phyloP scores from a whole-genome alignment of 2,113 vertebrate genomes.

The Dryoscopus gambensis region DNA sequence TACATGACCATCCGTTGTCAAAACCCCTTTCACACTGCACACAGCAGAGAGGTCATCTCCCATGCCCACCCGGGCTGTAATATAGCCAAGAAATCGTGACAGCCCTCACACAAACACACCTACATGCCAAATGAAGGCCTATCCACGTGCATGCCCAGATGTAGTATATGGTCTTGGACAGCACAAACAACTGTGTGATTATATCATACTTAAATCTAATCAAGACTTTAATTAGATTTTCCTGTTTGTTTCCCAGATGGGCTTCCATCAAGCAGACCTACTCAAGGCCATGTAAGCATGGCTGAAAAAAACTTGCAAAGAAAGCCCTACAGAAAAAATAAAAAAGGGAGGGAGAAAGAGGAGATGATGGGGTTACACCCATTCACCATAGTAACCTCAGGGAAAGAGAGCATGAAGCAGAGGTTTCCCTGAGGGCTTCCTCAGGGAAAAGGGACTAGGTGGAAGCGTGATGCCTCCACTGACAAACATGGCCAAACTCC shows the following conservation, averaged over 20 bases:
- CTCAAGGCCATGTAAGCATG: not conserved
- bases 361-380: not conserved
- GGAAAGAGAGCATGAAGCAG: not conserved
- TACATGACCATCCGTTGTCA: not conserved
- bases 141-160: not conserved
- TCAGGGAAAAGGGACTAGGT: not conserved
- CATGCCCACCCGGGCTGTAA: not conserved
- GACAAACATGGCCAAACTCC: not conserved
- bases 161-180: not conserved
- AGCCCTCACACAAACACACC: not conserved
- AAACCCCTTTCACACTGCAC: not conserved
- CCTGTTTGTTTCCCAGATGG: not conserved
- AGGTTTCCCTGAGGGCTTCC: not conserved
- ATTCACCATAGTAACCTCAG: not conserved
- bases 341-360: not conserved
- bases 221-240: not conserved
- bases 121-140: not conserved
- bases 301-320: not conserved
- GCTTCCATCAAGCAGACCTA: not conserved
- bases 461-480: accelerated
- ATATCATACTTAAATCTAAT: not conserved
- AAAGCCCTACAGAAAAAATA: not conserved
- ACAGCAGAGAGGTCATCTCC: not conserved
- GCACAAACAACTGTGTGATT: not conserved
- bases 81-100: accelerated